These are phyloP conservation scores for Microcebus lehilahytsara DNA, from an alignment of 2,113 vertebrate genomes.

Conservation along the genomic window DNA sequence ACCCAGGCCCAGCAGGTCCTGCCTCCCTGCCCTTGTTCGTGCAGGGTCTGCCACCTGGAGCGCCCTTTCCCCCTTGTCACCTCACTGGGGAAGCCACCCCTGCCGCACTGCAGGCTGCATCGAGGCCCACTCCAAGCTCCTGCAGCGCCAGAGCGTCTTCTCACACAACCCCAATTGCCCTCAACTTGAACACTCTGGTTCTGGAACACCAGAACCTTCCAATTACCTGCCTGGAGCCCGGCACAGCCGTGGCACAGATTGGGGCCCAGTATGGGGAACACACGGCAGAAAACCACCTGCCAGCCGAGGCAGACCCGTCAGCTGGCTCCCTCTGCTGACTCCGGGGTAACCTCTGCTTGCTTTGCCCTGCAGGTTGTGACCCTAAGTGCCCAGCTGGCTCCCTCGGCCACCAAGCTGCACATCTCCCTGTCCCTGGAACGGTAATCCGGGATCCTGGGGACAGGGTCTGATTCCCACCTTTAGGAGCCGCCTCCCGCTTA, in stretches of 20 bases:
- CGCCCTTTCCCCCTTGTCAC: not conserved
- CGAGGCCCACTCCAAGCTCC: not conserved
- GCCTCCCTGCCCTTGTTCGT: too few species aligned
- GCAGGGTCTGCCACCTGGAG: not conserved
- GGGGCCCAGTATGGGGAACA: not conserved
- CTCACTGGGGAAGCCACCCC: not conserved
- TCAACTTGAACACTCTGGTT: not conserved
- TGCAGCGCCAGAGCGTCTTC: not conserved
- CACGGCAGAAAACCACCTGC: not conserved
- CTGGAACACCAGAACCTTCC: not conserved
- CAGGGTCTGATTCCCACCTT: not conserved
- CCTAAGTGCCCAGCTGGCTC: slow-evolving; percentile 58
- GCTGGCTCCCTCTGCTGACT: not conserved
- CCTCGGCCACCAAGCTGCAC: slow-evolving; percentile 60
- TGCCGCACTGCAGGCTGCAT: too few species aligned
- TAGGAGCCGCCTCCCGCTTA: not conserved
- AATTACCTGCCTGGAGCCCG: not conserved
- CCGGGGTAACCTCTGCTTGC: not conserved
- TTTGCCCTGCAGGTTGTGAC: slow-evolving; percentile 70
- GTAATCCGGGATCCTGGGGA: slow-evolving; percentile 63
- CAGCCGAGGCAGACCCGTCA: not conserved
- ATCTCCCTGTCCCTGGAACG: slow-evolving; percentile 73
- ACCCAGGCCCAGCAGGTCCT: not conserved
- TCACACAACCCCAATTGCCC: not conserved
- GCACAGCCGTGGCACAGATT: not conserved